Evolutionary conservation across 2,113 vertebrate species (phyloP), one percentile per base, ranked within the genome.

Genomic region (Amblyopsis rosae): DNA sequence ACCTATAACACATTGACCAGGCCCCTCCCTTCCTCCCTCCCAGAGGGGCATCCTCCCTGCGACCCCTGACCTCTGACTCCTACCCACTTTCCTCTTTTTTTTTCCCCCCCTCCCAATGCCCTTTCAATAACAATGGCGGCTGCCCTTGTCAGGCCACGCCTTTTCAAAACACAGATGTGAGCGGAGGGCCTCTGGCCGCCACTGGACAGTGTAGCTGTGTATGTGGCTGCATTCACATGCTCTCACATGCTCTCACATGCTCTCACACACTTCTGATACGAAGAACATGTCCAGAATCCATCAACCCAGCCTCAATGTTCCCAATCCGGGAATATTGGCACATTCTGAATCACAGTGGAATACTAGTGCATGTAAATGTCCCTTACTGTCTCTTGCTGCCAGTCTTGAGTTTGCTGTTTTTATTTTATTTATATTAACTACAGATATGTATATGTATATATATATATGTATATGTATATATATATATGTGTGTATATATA

Each of bases 121-220:
- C 85, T 88, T 75, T 87, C 82, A 89, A 81, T 88, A 90, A 88
- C 84, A 83, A 69, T 74, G 50, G 17, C 77, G 50, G 46, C 59
- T 85, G 82, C 59, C 66, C 46, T 45, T 70, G 83, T 86, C 70
- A 63, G 75, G 74, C 83, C 80, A 59, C 82, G 81, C 82, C 87
- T 89, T 89, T 87, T 76, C 35, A 80, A 84, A 87, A 87, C 89
- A 85, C 84, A 88, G 84, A 86, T 84, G 84, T 73, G 48, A 73
- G 77, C 70, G 65, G 68, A 62, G 70, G 72, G 79, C 51, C 26
- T 70, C 63, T 49, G 32, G 71, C 17, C 51, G 33, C 19, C 47
- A 41, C 47, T 59, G 15, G 32, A 64, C 72, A 50, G 57, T 12
- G 46, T 10, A 5, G 63, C 15, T 51, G 19, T 73, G 62, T 67